phyloP scores from a whole-genome alignment of 2,113 vertebrate species.

The Gymnobelideus leadbeateri region DNA sequence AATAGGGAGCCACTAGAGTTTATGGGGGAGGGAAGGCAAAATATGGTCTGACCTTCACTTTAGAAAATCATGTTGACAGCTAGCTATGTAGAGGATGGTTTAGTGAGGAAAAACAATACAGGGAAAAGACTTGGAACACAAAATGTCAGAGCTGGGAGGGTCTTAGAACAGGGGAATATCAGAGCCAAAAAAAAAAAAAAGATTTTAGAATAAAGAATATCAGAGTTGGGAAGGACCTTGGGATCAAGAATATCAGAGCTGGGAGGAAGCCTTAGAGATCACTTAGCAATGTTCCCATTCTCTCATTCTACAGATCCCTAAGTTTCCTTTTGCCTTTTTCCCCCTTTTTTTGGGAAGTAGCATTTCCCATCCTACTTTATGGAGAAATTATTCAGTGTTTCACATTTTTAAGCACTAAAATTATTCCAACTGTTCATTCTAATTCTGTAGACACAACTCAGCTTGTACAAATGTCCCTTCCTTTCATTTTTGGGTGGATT shows the following conservation, averaged over 20 bases:
- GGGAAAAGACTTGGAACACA: background rate
- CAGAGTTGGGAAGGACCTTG: background rate
- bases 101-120: background rate
- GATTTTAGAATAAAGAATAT: background rate
- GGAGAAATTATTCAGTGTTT: constrained; percentile 72
- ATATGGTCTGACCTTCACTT: background rate
- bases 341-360: background rate
- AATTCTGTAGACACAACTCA: constrained; percentile 77
- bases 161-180: background rate
- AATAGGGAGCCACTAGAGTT: background rate
- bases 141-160: background rate
- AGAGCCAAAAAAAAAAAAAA: background rate
- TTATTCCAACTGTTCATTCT: constrained; percentile 71
- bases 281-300: background rate
- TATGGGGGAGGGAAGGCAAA: background rate
- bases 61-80: background rate
- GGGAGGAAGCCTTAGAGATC: background rate
- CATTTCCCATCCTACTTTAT: constrained; percentile 28
- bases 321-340: constrained; percentile 28
- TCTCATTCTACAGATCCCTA: background rate
- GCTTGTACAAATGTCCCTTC: constrained; percentile 63
- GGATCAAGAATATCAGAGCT: background rate
- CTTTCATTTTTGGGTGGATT: constrained; percentile 75
- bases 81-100: background rate
- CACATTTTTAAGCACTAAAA: constrained; percentile 72